Base-by-base conservation (phyloP, 2,797 vertebrate genomes). In the Hipposideros larvatus region DNA sequence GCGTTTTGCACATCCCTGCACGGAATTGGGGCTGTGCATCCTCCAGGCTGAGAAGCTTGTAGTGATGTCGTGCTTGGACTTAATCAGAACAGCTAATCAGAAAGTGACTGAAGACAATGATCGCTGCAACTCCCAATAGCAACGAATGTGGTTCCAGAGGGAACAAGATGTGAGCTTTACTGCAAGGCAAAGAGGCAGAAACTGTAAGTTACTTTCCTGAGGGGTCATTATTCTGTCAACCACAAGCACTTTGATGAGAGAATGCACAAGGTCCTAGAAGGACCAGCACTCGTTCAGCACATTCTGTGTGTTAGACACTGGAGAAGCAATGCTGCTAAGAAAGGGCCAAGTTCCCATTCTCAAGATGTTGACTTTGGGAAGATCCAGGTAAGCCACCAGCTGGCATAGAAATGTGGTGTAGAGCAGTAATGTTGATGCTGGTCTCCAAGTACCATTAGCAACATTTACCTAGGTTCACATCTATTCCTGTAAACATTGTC, bases 271-370 rank as follows among this genome's bases (percentile, higher is more conserved):
- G n/a, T 63, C 22, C 75, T 22, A 16, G 70, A 66, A 43, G n/a
- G 48, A 41, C 10, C 10, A 11, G 51, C n/a, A 16, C 2, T 37
- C 4, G 1, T 13, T 18, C 4, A 24, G n/a, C 26, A 34, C 4
- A 18, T 26, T 77, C 37, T 65, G 19, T 18, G 43, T 31, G 13
- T 74, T 21, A 5, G 48, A 31, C n/a, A 18, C 73, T 26, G 4
- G 24, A 79, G 37, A 41, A 73, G 55, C 8, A 37, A 48, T 74
- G 57, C 51, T 43, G 22, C 48, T 31, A 18, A 59, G 22, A 28
- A 48, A 84, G 46, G 18, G 11, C 8, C 48, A 48, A 22, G 41
- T 26, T n/a, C 46, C 28, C 24, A 21, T 41, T 26, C 24, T 63
- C 55, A 6, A 34, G 73, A 4, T 19, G 55, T 10, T 55, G 21